These are phyloP conservation scores for Drosophila melanosoma DNA, from an alignment of 2,888 invertebrate genomes.

Conservation along the genomic window DNA sequence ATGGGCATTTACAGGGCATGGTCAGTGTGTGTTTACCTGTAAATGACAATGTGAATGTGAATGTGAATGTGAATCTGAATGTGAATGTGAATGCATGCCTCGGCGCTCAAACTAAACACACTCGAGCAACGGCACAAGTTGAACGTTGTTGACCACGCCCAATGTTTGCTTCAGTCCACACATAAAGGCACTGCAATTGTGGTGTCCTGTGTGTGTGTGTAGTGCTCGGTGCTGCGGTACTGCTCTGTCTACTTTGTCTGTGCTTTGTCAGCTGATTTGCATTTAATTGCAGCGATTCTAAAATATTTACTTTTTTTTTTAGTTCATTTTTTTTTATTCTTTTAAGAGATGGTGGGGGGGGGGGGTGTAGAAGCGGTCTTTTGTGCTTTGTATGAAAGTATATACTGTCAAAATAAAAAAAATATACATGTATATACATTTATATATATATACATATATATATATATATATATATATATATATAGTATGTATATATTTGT, in stretches of 20 bases:
- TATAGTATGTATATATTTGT: neutral
- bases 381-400: slow-evolving; percentile 28
- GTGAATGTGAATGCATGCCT: slow-evolving; percentile 36
- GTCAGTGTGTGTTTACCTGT: slow-evolving; percentile 44
- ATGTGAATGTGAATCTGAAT: slow-evolving; percentile 33
- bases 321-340: slow-evolving; percentile 3
- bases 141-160: slow-evolving; percentile 44
- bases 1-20: slow-evolving; percentile 28
- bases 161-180: slow-evolving; percentile 44
- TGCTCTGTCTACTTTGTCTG: slow-evolving; percentile 13
- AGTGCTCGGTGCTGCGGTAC: slow-evolving; percentile 9
- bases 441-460: neutral
- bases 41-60: slow-evolving; percentile 39
- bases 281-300: slow-evolving; percentile 73
- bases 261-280: slow-evolving; percentile 73
- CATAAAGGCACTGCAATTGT: slow-evolving; percentile 37
- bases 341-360: neutral
- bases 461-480: neutral
- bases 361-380: slow-evolving; percentile 34
- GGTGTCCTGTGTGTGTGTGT: slow-evolving; percentile 7
- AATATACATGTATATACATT: neutral
- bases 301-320: slow-evolving; percentile 33
- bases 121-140: slow-evolving; percentile 13
- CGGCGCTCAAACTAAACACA: slow-evolving; percentile 59
- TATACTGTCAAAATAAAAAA: neutral